These are phyloP conservation scores for Chlorocebus sabaeus DNA, from an alignment of 2,113 vertebrate genomes.

Conservation along the genomic window DNA sequence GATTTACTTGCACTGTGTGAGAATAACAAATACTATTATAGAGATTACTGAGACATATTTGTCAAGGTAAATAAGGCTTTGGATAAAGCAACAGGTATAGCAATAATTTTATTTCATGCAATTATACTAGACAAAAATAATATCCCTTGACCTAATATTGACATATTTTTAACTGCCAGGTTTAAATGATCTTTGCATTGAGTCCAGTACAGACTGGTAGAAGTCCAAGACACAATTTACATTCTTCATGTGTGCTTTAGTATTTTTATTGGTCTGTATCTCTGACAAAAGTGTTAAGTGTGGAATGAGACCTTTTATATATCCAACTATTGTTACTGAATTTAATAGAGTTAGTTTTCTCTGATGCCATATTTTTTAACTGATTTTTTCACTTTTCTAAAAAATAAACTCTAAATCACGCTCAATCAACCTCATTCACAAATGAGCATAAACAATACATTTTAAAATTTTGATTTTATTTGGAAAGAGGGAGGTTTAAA, in stretches of 20 bases:
- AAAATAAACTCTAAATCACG: conserved; percentile 10
- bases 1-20: conserved; percentile 7
- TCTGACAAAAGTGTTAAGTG: conserved; percentile 16
- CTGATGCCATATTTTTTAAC: background rate
- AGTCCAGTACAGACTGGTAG: background rate
- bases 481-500: background rate
- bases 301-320: conserved; percentile 7
- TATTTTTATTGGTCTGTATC: conserved; percentile 2
- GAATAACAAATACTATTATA: conserved; percentile 50
- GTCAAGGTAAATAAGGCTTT: conserved; percentile 58
- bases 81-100: background rate
- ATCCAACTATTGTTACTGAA: conserved; percentile 10
- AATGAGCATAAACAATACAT: background rate
- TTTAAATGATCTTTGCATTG: background rate
- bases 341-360: background rate
- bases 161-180: conserved; percentile 37
- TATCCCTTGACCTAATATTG: conserved; percentile 13
- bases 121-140: conserved; percentile 10
- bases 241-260: background rate
- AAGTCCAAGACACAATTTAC: conserved; percentile 48
- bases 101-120: conserved; percentile 8
- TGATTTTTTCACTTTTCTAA: conserved; percentile 44
- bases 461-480: background rate
- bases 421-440: background rate
- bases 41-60: conserved; percentile 6